These are phyloP conservation scores for Hirtodrosophila cameraria DNA, from an alignment of 2,888 invertebrate genomes.

Conservation along the genomic window DNA sequence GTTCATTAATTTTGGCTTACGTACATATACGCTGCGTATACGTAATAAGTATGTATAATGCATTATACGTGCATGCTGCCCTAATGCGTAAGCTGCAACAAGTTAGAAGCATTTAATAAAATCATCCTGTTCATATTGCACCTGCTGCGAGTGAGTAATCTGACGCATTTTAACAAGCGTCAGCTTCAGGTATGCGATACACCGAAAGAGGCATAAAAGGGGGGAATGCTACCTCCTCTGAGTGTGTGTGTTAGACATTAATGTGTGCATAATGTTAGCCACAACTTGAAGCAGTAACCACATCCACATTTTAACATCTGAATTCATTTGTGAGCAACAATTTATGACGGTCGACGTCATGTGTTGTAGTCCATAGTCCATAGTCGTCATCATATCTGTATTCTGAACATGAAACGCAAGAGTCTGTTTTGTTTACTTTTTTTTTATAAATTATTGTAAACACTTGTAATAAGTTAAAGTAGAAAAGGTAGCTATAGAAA, in stretches of 20 bases:
- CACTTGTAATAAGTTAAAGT: no score
- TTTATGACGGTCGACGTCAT: slow-evolving; percentile 55
- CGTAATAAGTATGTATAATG: slow-evolving; percentile 58
- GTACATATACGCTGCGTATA: slow-evolving; percentile 49
- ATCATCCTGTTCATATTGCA: slow-evolving; percentile 51
- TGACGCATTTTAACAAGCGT: slow-evolving; percentile 3
- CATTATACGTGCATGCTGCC: slow-evolving; percentile 54
- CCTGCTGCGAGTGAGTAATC: slow-evolving; percentile 8
- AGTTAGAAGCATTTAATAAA: slow-evolving; percentile 57
- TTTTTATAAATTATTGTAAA: no score
- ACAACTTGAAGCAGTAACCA: slow-evolving; percentile 37
- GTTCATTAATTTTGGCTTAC: slow-evolving; percentile 57
- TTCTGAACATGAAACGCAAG: no score
- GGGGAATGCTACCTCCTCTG: background rate
- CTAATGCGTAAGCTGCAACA: slow-evolving; percentile 66
- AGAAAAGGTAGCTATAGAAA: no score
- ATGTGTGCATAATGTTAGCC: slow-evolving; percentile 63
- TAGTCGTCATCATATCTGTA: no score
- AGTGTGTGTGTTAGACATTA: slow-evolving; percentile 43
- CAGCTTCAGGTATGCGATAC: background rate
- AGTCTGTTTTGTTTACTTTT: no score
- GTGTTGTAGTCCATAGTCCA: slow-evolving; percentile 7
- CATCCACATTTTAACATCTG: slow-evolving; percentile 28
- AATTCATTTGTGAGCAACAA: slow-evolving; percentile 55
- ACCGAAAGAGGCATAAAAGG: background rate